Evolutionary conservation across 1,140 invertebrate species (phyloP), one percentile per base, ranked within the genome.

Genomic region (Mycetomoellerius zeteki): DNA sequence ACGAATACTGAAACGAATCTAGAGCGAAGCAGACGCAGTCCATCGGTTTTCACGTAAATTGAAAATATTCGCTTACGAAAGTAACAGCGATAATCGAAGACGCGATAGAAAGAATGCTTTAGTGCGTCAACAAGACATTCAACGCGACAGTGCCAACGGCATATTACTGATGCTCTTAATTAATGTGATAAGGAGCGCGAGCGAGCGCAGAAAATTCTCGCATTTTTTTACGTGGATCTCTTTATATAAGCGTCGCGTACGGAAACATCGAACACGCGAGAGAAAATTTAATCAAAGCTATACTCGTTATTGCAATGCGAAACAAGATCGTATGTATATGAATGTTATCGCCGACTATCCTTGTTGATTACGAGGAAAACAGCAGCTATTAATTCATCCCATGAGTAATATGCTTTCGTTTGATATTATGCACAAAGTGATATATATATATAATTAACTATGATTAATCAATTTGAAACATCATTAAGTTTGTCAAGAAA

Each of bases 11-110:
- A 73, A 60, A 73, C 14, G 37, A n/a, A 82, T 82, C 67, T 60
- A 60, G 43, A 84, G 10, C n/a, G 8, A 75, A 62, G 56, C 24
- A 12, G 24, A 84, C 21, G 24, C 27, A 21, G 21, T n/a, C 16
- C 50, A 60, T 82, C 52, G 80, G 67, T 84, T 60, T 84, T 84
- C 80, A 60, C n/a, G 14, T 69, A 84, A 50, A 50, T 30, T 73
- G 52, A 82, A 73, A 73, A 82, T n/a, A 75, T 21, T 58, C 37
- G 67, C 67, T 84, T 84, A 84, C 52, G 65, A 84, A 84, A 84
- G 54, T 73, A 47, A 75, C 69, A 14, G 69, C 54, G 80, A 84
- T 84, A 84, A 84, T 84, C 69, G 54, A 75, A 60, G 37, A 75
- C 24, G 69, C 69, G 80, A 84, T 75, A 84, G 52, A 82, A 84